Base-by-base conservation (phyloP, 2,888 invertebrate species). In the Synanthedon formicaeformis region DNA sequence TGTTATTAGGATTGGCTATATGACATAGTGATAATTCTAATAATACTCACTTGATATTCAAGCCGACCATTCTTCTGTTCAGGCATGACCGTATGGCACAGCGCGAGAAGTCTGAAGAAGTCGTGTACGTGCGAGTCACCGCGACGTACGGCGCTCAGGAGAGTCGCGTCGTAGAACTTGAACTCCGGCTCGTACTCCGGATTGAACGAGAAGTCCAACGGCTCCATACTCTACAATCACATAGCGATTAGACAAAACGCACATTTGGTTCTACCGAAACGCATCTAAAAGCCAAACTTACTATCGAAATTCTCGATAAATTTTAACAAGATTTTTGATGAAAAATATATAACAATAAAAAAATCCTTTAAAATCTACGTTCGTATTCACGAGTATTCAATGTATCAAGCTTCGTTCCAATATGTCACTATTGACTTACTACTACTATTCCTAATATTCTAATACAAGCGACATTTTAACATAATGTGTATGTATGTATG, bases 41-140 rank as follows among this genome's bases (percentile, higher is more conserved):
- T 16, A 16, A 16, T 16, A 16, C 45, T 11, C 63, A 85, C 89
- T 86, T 96, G 97, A 78, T 95, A 95, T 69, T 93, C 92, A 58
- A 96, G 85, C 66, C 91, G 89, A 67, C 95, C 94, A 63, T 93
- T 92, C 70, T 94, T 94, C 65, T 93, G 92, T 71, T 96, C 98
- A 0, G 98, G 96, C 99, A 99, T 99, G 52, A 99, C 99, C 2
- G 99, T 99, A 76, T 99, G 99, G 77, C 99, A 99, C 40, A 99
- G 89, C 2, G 99, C 96, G 60, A 99, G 89, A 54, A 98, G 88
- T 48, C 94, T 91, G 89, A 98, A 98, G 89, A 98, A 98, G 69
- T 92, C 92, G 73, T 94, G 93, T 48, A 93, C 93, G 69, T 94
- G 90, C 50, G 87, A 81, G 72, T 97, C 92, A 55, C 92, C 92